phyloP scores from a whole-genome alignment of 2,888 invertebrate species.

The Mesorhabditis belari region DNA sequence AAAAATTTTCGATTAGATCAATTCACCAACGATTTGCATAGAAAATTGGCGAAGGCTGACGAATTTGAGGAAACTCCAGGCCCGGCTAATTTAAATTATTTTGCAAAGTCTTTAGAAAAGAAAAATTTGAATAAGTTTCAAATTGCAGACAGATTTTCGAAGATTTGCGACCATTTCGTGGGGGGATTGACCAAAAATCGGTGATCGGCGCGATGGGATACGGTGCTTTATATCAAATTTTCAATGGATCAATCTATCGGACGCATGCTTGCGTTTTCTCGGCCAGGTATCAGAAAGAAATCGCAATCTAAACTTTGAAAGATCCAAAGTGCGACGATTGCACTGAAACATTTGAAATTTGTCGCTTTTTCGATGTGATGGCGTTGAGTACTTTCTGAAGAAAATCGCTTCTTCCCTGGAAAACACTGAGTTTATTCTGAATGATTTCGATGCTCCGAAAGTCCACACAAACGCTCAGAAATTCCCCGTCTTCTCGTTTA shows the following conservation, averaged over 20 bases:
- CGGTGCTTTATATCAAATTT: not conserved
- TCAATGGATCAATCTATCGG: not conserved
- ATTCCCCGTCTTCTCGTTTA: not conserved
- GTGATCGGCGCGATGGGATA: no score
- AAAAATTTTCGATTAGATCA: no score
- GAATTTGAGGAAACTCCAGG: not conserved
- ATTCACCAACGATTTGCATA: not conserved
- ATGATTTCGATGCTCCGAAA: not conserved
- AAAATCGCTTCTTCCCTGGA: not conserved
- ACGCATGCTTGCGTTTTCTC: not conserved
- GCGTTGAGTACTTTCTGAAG: not conserved
- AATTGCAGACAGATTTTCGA: no score
- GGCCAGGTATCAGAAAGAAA: not conserved
- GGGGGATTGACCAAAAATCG: not conserved
- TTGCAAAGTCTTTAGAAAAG: not conserved
- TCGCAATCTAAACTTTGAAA: not conserved
- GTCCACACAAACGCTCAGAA: not conserved
- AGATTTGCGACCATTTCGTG: no score
- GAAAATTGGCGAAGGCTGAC: not conserved
- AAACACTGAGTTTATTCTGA: not conserved
- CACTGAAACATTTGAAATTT: no score
- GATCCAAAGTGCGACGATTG: no score
- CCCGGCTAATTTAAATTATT: not conserved
- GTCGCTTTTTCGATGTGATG: not conserved
- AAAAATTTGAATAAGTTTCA: no score